These are phyloP conservation scores for Dendrocincla tyrannina DNA, from an alignment of 2,797 vertebrate genomes.

Conservation along the genomic window DNA sequence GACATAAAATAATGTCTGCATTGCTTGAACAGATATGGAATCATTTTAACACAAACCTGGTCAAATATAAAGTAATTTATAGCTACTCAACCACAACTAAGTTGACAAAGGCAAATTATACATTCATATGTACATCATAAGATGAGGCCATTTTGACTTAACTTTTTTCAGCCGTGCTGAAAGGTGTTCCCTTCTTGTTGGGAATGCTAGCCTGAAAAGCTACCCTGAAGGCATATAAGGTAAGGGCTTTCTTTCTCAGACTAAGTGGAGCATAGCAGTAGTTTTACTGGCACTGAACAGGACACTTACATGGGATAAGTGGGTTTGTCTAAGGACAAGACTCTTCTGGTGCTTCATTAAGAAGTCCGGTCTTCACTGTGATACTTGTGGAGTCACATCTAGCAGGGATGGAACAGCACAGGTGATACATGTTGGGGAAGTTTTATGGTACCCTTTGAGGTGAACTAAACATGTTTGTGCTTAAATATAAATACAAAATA, in stretches of 20 bases:
- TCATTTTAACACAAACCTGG: neutral
- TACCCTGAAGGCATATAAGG: neutral
- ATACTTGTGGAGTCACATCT: neutral
- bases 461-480: accelerated
- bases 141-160: neutral
- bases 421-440: neutral
- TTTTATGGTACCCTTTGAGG: neutral
- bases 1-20: neutral
- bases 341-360: neutral
- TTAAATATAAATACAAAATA: neutral
- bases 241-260: neutral
- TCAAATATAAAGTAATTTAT: neutral
- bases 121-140: neutral
- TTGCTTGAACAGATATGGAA: neutral
- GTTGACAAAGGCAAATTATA: neutral
- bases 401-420: neutral
- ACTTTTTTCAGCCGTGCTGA: neutral
- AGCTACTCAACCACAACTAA: neutral
- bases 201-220: neutral
- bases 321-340: neutral
- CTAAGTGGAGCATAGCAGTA: neutral
- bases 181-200: neutral
- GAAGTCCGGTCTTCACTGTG: neutral
- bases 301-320: accelerated
- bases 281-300: neutral